Evolutionary conservation across 2,797 vertebrate genomes (phyloP).

Genomic region (Iguana delicatissima): DNA sequence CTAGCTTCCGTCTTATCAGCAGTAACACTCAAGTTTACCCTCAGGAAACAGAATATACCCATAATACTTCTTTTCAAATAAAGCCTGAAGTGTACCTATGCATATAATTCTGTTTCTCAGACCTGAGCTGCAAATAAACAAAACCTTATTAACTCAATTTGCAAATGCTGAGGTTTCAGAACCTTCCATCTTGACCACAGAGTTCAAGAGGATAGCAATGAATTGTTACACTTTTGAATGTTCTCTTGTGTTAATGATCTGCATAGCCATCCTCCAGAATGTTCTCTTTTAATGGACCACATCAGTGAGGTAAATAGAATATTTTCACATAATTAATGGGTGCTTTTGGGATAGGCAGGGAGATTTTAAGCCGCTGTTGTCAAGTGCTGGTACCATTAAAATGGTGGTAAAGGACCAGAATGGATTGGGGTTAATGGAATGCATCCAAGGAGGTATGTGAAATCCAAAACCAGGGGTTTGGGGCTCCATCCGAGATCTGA

Average conservation of each 20-base stretch:
- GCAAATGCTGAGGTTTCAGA: not conserved
- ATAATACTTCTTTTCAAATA: not conserved
- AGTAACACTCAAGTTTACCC: not conserved
- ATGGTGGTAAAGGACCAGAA: slow-evolving; percentile 11
- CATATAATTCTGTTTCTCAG: not conserved
- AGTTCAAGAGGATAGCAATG: too few species aligned
- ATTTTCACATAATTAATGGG: slow-evolving; percentile 11
- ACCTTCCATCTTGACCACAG: too few species aligned
- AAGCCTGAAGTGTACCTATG: not conserved
- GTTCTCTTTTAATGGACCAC: slow-evolving; percentile 15
- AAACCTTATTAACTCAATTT: not conserved
- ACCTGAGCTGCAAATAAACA: slow-evolving; percentile 17
- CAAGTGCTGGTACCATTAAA: slow-evolving; percentile 2
- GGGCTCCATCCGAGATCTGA: slow-evolving; percentile 41
- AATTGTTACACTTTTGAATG: too few species aligned
- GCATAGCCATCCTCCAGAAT: not conserved
- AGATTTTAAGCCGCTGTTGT: slow-evolving; percentile 4
- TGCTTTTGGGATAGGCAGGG: not conserved
- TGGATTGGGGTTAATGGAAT: slow-evolving; percentile 13
- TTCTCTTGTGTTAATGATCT: not conserved
- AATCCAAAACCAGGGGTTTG: slow-evolving; percentile 32
- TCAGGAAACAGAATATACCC: not conserved
- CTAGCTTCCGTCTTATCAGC: not conserved
- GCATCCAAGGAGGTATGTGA: slow-evolving; percentile 6
- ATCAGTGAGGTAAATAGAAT: not conserved